phyloP scores from a whole-genome alignment of 2,797 vertebrate genomes.

The Martes flavigula region DNA sequence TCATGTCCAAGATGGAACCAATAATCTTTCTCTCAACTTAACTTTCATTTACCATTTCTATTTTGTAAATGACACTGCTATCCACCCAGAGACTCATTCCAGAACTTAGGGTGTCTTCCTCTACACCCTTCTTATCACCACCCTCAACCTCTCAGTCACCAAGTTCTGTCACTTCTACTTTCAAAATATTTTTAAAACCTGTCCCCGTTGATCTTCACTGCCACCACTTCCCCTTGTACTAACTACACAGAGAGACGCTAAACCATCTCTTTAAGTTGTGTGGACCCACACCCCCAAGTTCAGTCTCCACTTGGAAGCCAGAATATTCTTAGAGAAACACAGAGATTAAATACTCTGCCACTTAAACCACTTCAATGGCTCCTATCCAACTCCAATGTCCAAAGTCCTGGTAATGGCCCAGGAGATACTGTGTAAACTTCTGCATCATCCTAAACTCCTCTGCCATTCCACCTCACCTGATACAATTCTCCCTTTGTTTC shows the following conservation, averaged over 20 bases:
- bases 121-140: not conserved
- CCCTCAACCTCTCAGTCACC: not conserved
- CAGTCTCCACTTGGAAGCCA: not conserved
- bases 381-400: not conserved
- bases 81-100: not conserved
- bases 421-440: not conserved
- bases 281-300: too few relatives aligned
- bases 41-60: not conserved
- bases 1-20: not conserved
- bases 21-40: not conserved
- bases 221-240: not conserved
- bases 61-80: not conserved
- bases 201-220: not conserved
- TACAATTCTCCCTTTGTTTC: too few relatives aligned
- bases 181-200: not conserved
- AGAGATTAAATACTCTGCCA: not conserved
- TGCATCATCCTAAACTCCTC: not conserved
- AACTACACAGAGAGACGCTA: not conserved
- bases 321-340: not conserved
- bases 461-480: not conserved
- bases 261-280: too few relatives aligned
- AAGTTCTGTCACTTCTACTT: not conserved
- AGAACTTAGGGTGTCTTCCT: not conserved
- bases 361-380: not conserved
- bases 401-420: not conserved